Evolutionary conservation across 35 echinoderm and acorn worm species (phyloP), one percentile per base, ranked within the genome.

Genomic region (Patiria miniata): DNA sequence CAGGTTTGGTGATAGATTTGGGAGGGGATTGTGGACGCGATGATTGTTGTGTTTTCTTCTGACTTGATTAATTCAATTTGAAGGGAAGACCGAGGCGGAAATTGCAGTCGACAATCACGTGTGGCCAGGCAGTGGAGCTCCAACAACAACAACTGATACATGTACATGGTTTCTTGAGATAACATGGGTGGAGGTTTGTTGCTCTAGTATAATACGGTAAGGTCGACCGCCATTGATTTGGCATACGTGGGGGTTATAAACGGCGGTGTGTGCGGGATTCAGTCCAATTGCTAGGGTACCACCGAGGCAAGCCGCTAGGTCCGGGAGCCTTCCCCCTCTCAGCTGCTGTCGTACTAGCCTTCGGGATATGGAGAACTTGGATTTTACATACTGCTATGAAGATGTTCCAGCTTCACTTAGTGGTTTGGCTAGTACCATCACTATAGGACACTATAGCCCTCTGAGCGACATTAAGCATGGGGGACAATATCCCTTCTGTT

Each of bases 11-110:
- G 42, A 47, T 47, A 47, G 42, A 47, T 47, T 47, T 4, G 42
- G 42, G 42, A 47, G n/a, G n/a, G n/a, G 42, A 47, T 12, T 47
- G 42, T 4, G 12, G 42, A 12, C 4, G 12, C 42, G 42, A 47
- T 73, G n/a, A n/a, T n/a, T n/a, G 65, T 32, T 73, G 65, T 73
- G 65, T 73, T 73, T 26, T 47, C 42, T 73, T 73, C 34, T 73
- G 21, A 30, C 65, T 34, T 73, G 65, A 22, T 73, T 73, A 73
- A 73, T 73, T 73, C 65, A 73, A 73, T 73, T 73, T 73, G 65
- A 34, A 30, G 65, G 65, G 65, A 73, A 73, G 65, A 23, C 65
- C 65, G 65, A 30, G 3, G 5, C 28, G 4, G 65, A 73, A 73
- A 73, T 73, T 73, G 65, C 65, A 47, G 4, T 23, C 65, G 26